phyloP scores from a whole-genome alignment of 2,797 vertebrate species.

The Syngnathus rostellatus region DNA sequence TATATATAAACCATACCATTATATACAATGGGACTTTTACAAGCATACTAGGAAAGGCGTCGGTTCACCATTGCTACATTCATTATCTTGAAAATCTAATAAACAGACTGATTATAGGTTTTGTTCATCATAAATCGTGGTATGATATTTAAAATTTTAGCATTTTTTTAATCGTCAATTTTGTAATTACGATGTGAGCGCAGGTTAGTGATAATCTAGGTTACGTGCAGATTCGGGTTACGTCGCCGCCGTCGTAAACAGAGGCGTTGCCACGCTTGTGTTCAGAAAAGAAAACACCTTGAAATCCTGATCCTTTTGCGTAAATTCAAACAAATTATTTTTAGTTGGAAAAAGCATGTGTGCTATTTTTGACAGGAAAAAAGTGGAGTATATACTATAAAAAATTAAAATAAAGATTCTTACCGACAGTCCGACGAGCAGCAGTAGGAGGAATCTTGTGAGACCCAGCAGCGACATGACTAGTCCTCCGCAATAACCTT shows the following conservation, averaged over 20 bases:
- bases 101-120: too few species aligned
- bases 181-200: too few species aligned
- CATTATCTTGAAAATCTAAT: too few species aligned
- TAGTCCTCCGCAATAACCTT: background rate
- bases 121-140: too few species aligned
- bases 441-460: slow-evolving; percentile 13
- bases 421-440: slow-evolving; percentile 21
- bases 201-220: background rate
- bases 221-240: too few species aligned
- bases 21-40: too few species aligned
- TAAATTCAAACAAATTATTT: background rate
- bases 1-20: too few species aligned
- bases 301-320: background rate
- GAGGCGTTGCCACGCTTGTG: background rate
- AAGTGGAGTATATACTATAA: too few species aligned
- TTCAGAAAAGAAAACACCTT: background rate
- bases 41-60: too few species aligned
- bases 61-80: too few species aligned
- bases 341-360: background rate
- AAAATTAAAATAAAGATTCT: slow-evolving; percentile 14
- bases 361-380: background rate
- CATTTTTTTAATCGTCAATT: too few species aligned
- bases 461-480: slow-evolving; percentile 30
- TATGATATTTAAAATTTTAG: too few species aligned
- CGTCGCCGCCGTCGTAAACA: background rate